Percentiles rank a stretch among this genome's conserved stretches.
phyloP scores from a whole-genome alignment of 2,888 invertebrate species.

The Macaria liturata region DNA sequence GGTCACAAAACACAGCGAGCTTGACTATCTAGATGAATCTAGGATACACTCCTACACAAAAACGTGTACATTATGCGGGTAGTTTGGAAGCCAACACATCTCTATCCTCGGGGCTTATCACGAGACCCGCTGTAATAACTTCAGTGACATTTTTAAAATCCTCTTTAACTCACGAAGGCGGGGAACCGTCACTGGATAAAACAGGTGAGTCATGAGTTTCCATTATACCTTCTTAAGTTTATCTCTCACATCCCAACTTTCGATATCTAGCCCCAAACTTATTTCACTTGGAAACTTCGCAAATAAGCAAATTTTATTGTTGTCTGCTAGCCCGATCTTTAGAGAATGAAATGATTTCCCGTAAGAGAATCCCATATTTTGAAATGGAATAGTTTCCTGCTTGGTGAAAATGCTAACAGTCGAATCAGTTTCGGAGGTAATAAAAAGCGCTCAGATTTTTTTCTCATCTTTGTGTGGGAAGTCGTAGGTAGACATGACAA shows the following conservation, averaged over 20 bases:
- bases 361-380: conserved; percentile 24
- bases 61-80: conserved; percentile 37
- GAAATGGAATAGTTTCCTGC: conserved; percentile 27
- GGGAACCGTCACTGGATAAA: conserved; percentile 19
- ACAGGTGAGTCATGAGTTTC: conserved; percentile 18
- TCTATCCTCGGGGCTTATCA: conserved; percentile 26
- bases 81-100: conserved; percentile 20
- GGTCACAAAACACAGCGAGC: conserved; percentile 20
- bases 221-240: conserved; percentile 20
- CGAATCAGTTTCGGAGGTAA: conserved; percentile 33
- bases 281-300: conserved; percentile 16
- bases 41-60: conserved; percentile 41
- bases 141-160: conserved; percentile 23
- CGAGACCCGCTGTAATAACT: conserved; percentile 21
- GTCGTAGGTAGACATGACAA: conserved; percentile 28
- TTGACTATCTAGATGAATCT: conserved; percentile 19
- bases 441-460: conserved; percentile 38
- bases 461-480: conserved; percentile 37
- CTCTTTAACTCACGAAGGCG: conserved; percentile 16
- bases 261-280: conserved; percentile 15
- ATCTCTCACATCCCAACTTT: conserved; percentile 18
- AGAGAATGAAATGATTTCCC: conserved; percentile 14
- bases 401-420: conserved; percentile 30
- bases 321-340: conserved; percentile 13
- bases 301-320: conserved; percentile 21